phyloP scores from a whole-genome alignment of 2,797 vertebrate species.

The Paratrypauchen microcephalus region DNA sequence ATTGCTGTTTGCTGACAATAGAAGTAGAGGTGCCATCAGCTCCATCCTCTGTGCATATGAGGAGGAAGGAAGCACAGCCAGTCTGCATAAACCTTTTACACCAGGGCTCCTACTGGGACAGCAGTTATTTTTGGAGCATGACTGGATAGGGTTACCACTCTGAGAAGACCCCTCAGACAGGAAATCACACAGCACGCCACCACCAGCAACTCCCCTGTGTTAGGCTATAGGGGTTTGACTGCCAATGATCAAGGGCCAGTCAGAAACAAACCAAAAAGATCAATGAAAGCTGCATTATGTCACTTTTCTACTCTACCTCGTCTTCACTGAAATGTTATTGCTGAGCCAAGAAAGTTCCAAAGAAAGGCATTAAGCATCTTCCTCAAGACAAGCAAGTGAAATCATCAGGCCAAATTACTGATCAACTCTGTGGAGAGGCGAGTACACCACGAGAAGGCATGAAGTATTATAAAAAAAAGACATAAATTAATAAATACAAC shows the following conservation, averaged over 20 bases:
- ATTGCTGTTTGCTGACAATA: constrained; percentile 37
- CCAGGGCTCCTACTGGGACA: constrained; percentile 60
- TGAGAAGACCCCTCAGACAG: constrained; percentile 73
- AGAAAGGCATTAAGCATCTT: too few relatives aligned
- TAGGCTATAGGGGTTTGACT: constrained; percentile 49
- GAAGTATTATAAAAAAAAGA: too few relatives aligned
- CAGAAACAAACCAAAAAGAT: constrained; percentile 30
- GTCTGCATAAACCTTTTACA: constrained; percentile 55
- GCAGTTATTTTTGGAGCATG: constrained; percentile 74
- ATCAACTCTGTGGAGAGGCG: too few relatives aligned
- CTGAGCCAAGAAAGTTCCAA: too few relatives aligned
- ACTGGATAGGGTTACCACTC: constrained; percentile 62
- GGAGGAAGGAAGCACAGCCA: constrained; percentile 63
- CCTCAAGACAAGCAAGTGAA: too few relatives aligned
- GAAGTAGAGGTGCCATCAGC: constrained; percentile 43
- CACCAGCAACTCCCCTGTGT: constrained; percentile 56
- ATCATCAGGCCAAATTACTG: too few relatives aligned
- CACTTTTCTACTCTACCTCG: too few relatives aligned
- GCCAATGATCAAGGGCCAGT: constrained; percentile 44
- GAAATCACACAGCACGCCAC: constrained; percentile 71
- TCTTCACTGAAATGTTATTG: too few relatives aligned
- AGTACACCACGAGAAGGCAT: too few relatives aligned
- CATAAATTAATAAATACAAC: too few relatives aligned
- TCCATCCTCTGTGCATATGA: constrained; percentile 58
- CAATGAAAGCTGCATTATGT: background rate